Evolutionary conservation across 2,113 vertebrate species (phyloP).

Genomic region (Eleginops maclovinus): DNA sequence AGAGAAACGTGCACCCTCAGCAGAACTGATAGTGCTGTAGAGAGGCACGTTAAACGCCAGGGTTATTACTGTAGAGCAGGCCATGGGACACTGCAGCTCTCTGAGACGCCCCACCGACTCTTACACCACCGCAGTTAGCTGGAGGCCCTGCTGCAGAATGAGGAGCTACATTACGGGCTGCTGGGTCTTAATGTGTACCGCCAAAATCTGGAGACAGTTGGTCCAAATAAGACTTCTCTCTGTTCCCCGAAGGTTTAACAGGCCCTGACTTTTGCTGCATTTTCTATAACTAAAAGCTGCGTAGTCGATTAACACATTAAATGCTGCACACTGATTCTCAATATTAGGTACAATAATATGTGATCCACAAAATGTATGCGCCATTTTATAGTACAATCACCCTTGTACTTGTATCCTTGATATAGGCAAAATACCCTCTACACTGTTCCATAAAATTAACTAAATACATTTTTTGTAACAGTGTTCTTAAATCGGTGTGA

Average conservation of each 20-base stretch:
- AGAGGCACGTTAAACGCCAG: constrained; percentile 76
- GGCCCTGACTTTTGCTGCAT: not conserved
- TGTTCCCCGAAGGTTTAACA: not conserved
- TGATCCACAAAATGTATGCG: not conserved
- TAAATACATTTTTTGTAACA: not conserved
- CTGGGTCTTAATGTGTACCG: constrained; percentile 40
- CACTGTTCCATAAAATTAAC: not conserved
- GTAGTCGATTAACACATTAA: not conserved
- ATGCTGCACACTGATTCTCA: not conserved
- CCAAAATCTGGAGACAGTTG: not conserved
- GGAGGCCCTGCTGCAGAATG: constrained; percentile 69
- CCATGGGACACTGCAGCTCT: constrained; percentile 77
- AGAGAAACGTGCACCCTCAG: constrained; percentile 79
- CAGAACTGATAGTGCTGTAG: constrained; percentile 77
- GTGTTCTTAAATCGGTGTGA: not conserved
- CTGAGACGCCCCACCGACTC: constrained; percentile 74
- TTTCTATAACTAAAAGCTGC: not conserved
- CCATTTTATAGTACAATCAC: no score
- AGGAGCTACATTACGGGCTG: constrained; percentile 53
- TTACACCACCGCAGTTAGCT: constrained; percentile 72
- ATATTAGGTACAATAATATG: not conserved
- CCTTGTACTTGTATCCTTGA: no score
- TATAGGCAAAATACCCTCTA: not conserved
- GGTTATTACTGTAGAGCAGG: constrained; percentile 82
- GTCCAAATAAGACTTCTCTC: constrained; percentile 5